phyloP scores from a whole-genome alignment of 2,888 invertebrate genomes.

The Anoplius nigerrimus region DNA sequence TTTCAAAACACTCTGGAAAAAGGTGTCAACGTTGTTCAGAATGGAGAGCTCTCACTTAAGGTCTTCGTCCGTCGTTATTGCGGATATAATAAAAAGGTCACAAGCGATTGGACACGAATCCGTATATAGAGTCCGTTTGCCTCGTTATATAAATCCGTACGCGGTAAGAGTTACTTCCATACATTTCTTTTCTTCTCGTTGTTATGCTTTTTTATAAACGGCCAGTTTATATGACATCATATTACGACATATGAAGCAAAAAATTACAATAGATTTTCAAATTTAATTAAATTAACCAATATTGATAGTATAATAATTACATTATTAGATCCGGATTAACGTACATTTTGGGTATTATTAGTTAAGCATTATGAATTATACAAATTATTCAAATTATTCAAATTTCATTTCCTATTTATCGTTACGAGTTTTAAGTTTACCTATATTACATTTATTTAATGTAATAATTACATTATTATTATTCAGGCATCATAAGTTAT shows the following conservation, averaged over 20 bases:
- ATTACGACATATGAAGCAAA: not conserved
- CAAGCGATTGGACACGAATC: conserved; percentile 72
- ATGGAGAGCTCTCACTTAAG: conserved; percentile 79
- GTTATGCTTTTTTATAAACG: not conserved
- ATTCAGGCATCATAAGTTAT: no score
- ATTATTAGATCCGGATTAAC: no score
- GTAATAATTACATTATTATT: no score
- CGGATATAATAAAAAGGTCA: conserved; percentile 80
- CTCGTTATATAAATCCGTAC: conserved; percentile 82
- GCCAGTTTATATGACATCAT: not conserved
- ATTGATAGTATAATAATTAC: no score
- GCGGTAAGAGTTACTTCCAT: conserved; percentile 75
- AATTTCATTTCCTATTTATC: no score
- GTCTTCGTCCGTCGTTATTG: conserved; percentile 81
- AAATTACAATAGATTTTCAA: not conserved
- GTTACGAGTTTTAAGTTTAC: no score
- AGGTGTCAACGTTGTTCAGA: conserved; percentile 80
- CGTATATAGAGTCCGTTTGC: conserved; percentile 78
- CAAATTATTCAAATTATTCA: no score
- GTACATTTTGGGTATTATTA: no score
- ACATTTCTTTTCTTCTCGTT: conserved; percentile 1
- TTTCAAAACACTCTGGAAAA: conserved; percentile 82
- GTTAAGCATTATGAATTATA: no score
- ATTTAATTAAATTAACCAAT: not conserved
- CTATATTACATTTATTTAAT: no score